These are phyloP conservation scores for Palythoa grandiflora DNA, from an alignment of 92 coral and sea anemone species.

Conservation along the genomic window DNA sequence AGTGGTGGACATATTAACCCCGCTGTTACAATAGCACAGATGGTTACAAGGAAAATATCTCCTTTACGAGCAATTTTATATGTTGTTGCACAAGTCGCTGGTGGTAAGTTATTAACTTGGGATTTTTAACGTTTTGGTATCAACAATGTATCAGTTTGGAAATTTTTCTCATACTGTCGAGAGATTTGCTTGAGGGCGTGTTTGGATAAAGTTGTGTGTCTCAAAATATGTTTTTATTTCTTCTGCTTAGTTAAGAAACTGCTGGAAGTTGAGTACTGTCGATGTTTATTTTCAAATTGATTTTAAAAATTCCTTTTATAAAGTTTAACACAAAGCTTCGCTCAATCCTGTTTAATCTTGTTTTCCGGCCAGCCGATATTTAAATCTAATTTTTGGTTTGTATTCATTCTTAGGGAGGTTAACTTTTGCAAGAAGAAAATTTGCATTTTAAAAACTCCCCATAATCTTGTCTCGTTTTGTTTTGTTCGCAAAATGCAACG, in stretches of 20 bases:
- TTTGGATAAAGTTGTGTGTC: too few species aligned
- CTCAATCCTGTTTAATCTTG: background rate
- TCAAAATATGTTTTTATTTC: too few species aligned
- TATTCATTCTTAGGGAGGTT: background rate
- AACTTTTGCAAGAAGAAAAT: background rate
- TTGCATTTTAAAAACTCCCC: background rate
- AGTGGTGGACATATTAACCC: slow-evolving; percentile 97
- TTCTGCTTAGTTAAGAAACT: background rate
- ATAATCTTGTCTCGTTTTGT: background rate
- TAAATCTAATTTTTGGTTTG: background rate
- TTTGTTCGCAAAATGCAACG: background rate
- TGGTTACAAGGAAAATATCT: slow-evolving; percentile 79
- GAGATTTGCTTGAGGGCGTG: background rate
- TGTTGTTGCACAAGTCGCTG: slow-evolving; percentile 79
- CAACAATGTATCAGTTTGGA: background rate
- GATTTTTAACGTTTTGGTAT: background rate
- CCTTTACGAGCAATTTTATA: slow-evolving; percentile 77
- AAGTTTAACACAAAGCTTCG: background rate
- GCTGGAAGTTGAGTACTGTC: background rate
- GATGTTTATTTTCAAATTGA: background rate
- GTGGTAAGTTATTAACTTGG: slow-evolving; percentile 56
- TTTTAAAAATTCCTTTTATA: background rate
- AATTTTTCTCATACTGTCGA: background rate
- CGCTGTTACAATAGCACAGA: slow-evolving; percentile 87
- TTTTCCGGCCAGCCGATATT: background rate